Evolutionary conservation across 2,888 invertebrate genomes (phyloP).

Genomic region (Ichneumoninae sp.): DNA sequence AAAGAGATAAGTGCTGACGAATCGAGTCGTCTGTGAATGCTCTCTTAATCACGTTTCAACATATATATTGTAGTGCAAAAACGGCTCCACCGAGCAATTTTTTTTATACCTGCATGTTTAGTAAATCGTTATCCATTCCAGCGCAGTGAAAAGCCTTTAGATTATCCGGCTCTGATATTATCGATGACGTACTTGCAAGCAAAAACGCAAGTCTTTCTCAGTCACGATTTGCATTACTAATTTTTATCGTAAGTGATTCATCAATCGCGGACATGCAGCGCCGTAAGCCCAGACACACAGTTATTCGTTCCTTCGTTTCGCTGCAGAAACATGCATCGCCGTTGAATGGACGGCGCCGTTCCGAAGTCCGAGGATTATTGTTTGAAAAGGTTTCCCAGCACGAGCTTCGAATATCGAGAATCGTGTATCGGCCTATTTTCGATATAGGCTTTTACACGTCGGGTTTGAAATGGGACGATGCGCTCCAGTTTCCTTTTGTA

Average conservation of each 20-base stretch:
- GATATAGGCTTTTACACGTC: background rate
- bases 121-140: too few relatives aligned
- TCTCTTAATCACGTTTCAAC: too few relatives aligned
- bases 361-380: background rate
- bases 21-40: too few relatives aligned
- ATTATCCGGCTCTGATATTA: background rate
- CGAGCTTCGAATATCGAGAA: background rate
- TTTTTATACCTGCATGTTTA: too few relatives aligned
- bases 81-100: too few relatives aligned
- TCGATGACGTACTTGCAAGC: background rate
- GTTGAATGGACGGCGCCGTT: background rate
- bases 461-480: constrained; percentile 11
- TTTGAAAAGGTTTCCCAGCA: background rate
- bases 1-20: too few relatives aligned
- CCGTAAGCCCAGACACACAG: too few relatives aligned
- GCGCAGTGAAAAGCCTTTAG: too few relatives aligned
- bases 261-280: background rate
- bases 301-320: background rate
- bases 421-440: background rate
- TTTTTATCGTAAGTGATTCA: background rate
- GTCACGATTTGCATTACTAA: background rate
- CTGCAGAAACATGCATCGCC: background rate
- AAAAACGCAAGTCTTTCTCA: background rate
- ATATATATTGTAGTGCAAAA: too few relatives aligned
- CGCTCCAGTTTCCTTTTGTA: constrained; percentile 55